A percentile compares a stretch with the other conserved stretches of the same genome.
These are phyloP conservation scores for Drosophila seclusa DNA, from an alignment of 2,888 invertebrate genomes.

Conservation along the genomic window DNA sequence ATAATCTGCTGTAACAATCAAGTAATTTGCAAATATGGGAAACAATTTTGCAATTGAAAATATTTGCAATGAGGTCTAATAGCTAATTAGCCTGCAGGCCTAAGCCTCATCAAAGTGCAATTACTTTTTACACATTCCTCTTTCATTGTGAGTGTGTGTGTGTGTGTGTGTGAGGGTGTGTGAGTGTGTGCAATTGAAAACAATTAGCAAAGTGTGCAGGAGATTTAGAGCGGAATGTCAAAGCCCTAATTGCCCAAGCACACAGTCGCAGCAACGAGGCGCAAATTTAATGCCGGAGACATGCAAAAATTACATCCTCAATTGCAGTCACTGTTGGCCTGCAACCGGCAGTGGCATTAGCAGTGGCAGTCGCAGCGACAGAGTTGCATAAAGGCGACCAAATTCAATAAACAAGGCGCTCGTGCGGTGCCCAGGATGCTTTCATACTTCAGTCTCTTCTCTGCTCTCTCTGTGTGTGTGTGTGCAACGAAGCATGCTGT, in stretches of 20 bases:
- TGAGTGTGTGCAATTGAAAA: constrained; percentile 67
- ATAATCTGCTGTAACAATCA: constrained; percentile 4
- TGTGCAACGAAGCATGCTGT: constrained; percentile 55
- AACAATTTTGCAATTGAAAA: constrained; percentile 47
- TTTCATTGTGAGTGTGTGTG: constrained; percentile 38
- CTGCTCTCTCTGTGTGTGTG: constrained; percentile 13
- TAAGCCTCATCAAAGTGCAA: constrained; percentile 55
- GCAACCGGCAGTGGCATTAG: neutral
- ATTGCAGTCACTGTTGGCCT: constrained; percentile 50
- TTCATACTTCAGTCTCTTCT: constrained; percentile 1
- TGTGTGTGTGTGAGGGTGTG: constrained; percentile 2
- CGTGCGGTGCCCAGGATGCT: constrained; percentile 63
- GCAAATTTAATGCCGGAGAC: constrained; percentile 75
- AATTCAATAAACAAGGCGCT: constrained; percentile 77
- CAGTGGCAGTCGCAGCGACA: too few species aligned
- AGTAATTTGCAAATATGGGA: constrained; percentile 28
- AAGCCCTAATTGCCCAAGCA: constrained; percentile 67
- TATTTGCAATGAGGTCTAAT: constrained; percentile 29
- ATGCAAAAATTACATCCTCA: constrained; percentile 78
- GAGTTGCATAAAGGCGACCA: constrained; percentile 55
- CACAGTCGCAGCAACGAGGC: constrained; percentile 43
- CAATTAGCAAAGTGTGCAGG: constrained; percentile 77
- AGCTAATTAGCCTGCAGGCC: constrained; percentile 63
- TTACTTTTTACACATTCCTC: constrained; percentile 39
- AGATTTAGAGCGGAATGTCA: constrained; percentile 79